Percentiles rank a stretch among this genome's conserved stretches.
Evolutionary conservation across 2,888 invertebrate species (phyloP).

Genomic region (Torymus aiolomorphi): DNA sequence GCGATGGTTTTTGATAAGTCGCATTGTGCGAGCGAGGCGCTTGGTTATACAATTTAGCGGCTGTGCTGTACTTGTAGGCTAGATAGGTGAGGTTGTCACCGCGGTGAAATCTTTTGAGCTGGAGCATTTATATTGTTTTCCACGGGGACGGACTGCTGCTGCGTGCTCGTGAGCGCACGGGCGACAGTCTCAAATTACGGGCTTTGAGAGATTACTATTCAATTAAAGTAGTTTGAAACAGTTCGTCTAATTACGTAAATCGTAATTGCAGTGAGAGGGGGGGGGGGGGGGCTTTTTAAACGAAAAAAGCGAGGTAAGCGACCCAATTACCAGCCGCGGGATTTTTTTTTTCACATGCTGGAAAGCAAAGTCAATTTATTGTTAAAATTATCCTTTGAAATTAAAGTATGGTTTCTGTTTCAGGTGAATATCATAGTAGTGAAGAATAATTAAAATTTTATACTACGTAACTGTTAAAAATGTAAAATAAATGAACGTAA

Average conservation of each 20-base stretch:
- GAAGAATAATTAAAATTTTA: too few species aligned
- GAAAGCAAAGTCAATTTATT: too few species aligned
- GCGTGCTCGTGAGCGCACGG: background rate
- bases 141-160: background rate
- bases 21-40: background rate
- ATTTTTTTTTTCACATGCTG: too few species aligned
- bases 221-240: conserved; percentile 30
- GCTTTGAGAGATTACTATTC: conserved; percentile 13
- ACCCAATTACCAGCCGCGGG: too few species aligned
- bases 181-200: background rate
- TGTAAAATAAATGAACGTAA: too few species aligned
- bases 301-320: too few species aligned
- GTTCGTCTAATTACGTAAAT: conserved; percentile 14
- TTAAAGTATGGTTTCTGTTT: too few species aligned
- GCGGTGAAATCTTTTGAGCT: conserved; percentile 23
- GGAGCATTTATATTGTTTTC: background rate
- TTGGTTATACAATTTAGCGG: background rate
- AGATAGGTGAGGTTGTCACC: background rate
- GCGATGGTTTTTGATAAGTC: conserved; percentile 38
- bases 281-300: too few species aligned
- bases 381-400: too few species aligned
- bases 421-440: too few species aligned
- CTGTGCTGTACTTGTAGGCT: background rate
- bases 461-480: too few species aligned
- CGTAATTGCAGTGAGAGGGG: background rate